These are phyloP conservation scores for Quiscalus mexicanus DNA, from an alignment of 2,113 vertebrate genomes.

Conservation along the genomic window DNA sequence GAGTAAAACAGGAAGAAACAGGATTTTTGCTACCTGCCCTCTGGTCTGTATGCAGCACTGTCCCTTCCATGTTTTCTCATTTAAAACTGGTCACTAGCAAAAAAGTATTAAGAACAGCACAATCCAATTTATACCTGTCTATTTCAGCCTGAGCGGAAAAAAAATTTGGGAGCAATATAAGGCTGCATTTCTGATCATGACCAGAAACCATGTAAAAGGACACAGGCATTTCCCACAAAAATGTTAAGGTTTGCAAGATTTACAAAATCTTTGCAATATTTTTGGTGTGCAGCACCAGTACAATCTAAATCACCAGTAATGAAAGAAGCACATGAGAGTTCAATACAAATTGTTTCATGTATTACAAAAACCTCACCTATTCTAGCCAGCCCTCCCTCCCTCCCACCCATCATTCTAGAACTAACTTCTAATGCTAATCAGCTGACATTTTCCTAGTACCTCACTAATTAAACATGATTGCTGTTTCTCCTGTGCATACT, in stretches of 20 bases:
- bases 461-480: slow-evolving; percentile 41
- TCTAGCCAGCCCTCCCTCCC: not conserved
- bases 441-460: slow-evolving; percentile 42
- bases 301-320: slow-evolving; percentile 9
- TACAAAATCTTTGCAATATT: slow-evolving; percentile 52
- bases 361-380: slow-evolving; percentile 19
- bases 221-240: slow-evolving; percentile 5
- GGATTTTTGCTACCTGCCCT: not conserved
- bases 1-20: not conserved
- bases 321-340: slow-evolving; percentile 20
- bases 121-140: not conserved
- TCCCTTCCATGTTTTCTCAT: not conserved
- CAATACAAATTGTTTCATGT: slow-evolving; percentile 26
- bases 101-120: not conserved
- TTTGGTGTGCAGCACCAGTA: slow-evolving; percentile 55
- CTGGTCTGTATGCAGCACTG: not conserved
- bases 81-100: not conserved
- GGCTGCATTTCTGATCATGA: slow-evolving; percentile 7
- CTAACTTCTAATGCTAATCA: slow-evolving; percentile 57
- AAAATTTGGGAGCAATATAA: not conserved
- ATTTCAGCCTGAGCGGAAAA: not conserved
- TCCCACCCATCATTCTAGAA: slow-evolving; percentile 12
- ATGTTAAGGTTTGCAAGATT: slow-evolving; percentile 53
- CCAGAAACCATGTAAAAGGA: not conserved
- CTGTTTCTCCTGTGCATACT: slow-evolving; percentile 36